Evolutionary conservation across 2,888 invertebrate genomes (phyloP), one percentile per base, ranked within the genome.

Genomic region (Deilephila elpenor): DNA sequence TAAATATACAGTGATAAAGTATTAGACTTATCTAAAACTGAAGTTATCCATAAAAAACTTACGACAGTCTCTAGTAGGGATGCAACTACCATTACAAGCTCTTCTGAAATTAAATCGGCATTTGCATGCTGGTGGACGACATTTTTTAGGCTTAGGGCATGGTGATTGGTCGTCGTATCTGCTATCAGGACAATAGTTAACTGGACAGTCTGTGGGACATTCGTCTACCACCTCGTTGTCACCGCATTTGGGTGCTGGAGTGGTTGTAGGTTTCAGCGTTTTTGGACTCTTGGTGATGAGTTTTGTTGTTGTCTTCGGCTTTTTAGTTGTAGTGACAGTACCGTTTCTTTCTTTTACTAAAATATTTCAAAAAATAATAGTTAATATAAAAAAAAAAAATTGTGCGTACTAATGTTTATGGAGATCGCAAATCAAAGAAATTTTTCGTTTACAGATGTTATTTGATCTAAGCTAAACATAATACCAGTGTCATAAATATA

Each of bases 41-140:
- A 53, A 53, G 3, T 53, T 17, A 53, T 17, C 7, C 17, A 7
- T 17, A 4, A 0, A 1, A n/a, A 20, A 85, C 88, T 87, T 75
- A 88, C 88, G 87, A 73, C 88, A 88, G 1, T 81, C 44, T 5
- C n/a, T 60, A 7, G 79, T 84, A 14, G 80, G 74, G 53, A 88
- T 81, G 72, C 88, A 88, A 51, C 82, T 83, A 4, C 84, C 84
- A 44, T 86, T 85, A 0, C 34, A 25, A 17, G 78, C 78, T 5
- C 85, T 77, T n/a, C 82, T 78, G 14, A 72, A 78, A 72, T 86
- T 86, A 71, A 86, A 86, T 0, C 20, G n/a, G 70, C 88, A 87
- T 73, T 80, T 82, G 73, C 88, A 88, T 3, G 72, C 74, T 0
- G 84, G 78, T 14, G 60, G 74, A 59, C 77, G 82, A 77, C 75